Conservation (phyloP, 2,797 vertebrate genomes). For the Dromococcyx pavoninus region DNA sequence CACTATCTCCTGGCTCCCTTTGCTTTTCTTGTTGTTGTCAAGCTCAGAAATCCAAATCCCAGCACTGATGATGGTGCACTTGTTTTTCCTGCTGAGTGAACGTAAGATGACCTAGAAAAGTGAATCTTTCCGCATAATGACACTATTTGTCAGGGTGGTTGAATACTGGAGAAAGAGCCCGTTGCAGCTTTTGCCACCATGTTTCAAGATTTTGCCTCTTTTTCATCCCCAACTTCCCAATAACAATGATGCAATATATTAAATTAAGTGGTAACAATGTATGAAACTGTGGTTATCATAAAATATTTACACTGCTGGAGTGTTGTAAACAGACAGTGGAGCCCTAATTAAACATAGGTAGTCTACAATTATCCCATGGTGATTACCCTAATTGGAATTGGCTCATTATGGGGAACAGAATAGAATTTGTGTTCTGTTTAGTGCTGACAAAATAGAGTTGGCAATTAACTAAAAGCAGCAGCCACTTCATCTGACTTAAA, state of each 20-base stretch:
- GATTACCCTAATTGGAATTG: slow-evolving; percentile 48
- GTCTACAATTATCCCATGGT: slow-evolving; percentile 43
- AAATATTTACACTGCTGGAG: slow-evolving; percentile 53
- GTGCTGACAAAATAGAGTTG: slow-evolving; percentile 23
- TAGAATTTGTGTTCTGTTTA: slow-evolving; percentile 56
- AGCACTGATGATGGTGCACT: not conserved
- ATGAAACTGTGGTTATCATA: slow-evolving; percentile 58
- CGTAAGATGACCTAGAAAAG: not conserved
- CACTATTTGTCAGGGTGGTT: not conserved
- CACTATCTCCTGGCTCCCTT: not conserved
- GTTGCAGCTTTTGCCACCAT: not conserved
- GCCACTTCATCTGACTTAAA: slow-evolving; percentile 25
- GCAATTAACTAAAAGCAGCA: slow-evolving; percentile 62
- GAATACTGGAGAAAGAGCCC: not conserved
- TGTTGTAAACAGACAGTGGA: slow-evolving; percentile 51
- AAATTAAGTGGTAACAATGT: slow-evolving; percentile 39
- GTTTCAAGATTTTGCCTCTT: slow-evolving; percentile 5
- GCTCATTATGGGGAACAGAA: slow-evolving; percentile 26
- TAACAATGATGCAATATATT: slow-evolving; percentile 42
- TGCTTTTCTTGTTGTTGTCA: not conserved
- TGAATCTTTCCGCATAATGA: not conserved
- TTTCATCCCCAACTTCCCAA: not conserved
- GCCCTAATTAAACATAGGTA: slow-evolving; percentile 57
- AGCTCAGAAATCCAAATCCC: not conserved
- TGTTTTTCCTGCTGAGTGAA: not conserved